These are phyloP conservation scores for Corvus hawaiiensis DNA, from an alignment of 2,113 vertebrate genomes.

Conservation along the genomic window DNA sequence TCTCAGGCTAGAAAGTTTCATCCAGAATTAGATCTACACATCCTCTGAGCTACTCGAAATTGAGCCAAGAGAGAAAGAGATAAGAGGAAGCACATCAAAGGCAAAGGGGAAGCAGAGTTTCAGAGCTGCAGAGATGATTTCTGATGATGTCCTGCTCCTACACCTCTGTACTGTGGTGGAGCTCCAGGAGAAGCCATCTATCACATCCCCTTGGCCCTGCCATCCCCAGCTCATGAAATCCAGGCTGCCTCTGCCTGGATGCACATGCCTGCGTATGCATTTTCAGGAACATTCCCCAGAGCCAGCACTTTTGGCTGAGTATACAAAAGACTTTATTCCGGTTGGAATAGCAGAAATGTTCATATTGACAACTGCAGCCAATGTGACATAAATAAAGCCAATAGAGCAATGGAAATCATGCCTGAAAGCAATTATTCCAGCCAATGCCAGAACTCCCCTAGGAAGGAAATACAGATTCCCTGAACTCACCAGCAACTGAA, in stretches of 20 bases:
- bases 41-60: not conserved
- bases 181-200: not conserved
- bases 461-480: conserved; percentile 2
- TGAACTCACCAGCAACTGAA: not conserved
- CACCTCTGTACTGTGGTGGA: accelerated
- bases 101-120: not conserved
- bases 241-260: not conserved
- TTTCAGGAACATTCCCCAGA: conserved; percentile 11
- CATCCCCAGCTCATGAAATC: not conserved
- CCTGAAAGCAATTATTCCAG: not conserved
- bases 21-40: conserved; percentile 11
- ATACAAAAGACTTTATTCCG: not conserved
- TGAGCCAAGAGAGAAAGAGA: not conserved
- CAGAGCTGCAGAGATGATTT: not conserved
- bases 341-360: not conserved
- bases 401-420: not conserved
- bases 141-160: not conserved
- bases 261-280: not conserved
- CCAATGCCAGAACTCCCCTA: not conserved
- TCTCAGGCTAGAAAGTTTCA: not conserved
- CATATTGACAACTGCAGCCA: not conserved
- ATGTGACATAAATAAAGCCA: not conserved
- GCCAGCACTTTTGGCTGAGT: not conserved
- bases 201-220: not conserved
- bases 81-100: not conserved